Evolutionary conservation across 1,140 invertebrate genomes (phyloP).

Genomic region (Oreohelix idahoensis): DNA sequence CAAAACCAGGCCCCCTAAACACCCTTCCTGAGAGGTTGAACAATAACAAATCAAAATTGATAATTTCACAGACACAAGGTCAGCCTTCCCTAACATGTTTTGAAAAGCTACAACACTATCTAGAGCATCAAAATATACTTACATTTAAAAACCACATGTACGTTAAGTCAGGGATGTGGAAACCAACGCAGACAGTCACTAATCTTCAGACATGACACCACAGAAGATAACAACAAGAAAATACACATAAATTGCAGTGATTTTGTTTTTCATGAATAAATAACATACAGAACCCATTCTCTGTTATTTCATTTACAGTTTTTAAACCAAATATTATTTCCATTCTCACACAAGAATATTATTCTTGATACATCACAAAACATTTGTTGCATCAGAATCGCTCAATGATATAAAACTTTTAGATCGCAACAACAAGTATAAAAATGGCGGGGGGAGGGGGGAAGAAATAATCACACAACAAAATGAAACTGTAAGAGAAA

Average conservation of each 20-base stretch:
- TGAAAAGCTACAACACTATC: background rate
- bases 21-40: background rate
- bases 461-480: too few relatives aligned
- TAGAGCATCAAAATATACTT: background rate
- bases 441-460: too few relatives aligned
- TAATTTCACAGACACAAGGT: background rate
- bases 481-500: too few relatives aligned
- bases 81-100: background rate
- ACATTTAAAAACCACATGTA: background rate
- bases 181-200: background rate
- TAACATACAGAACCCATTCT: background rate
- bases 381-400: too few relatives aligned
- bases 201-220: background rate
- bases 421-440: too few relatives aligned
- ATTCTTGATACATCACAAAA: too few relatives aligned
- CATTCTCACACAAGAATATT: too few relatives aligned
- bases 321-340: too few relatives aligned
- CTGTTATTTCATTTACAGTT: too few relatives aligned
- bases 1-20: background rate
- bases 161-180: background rate
- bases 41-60: background rate
- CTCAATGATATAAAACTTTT: too few relatives aligned
- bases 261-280: background rate
- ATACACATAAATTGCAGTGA: conserved; percentile 4
- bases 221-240: background rate